Evolutionary conservation across 2,797 vertebrate species (phyloP), one percentile per base, ranked within the genome.

Genomic region (Poecilia velifera): DNA sequence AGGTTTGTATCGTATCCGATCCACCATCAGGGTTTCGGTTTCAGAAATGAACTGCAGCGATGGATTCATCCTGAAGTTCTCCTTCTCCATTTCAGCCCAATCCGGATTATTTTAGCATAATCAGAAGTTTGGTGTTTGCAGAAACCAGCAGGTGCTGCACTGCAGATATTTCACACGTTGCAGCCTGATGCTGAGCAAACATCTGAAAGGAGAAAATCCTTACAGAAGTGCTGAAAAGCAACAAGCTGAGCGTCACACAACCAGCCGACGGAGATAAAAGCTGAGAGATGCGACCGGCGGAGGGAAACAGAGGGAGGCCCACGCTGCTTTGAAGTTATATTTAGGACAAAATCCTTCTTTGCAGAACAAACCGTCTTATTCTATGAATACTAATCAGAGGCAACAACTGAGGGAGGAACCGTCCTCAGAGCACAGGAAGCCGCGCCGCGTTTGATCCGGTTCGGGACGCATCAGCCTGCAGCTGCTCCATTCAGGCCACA

Each of bases 321-420:
- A 5, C 22, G 57, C 85, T 84, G 39, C 84, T 93, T 91, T 92
- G 83, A 92, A 88, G 90, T 88, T 91, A 91, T 89, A 88, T 93
- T 92, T 91, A 93, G 90, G 83, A 79, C 86, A 80, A 92, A 92
- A 92, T 92, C 90, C 89, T 90, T 78, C 84, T 90, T 77, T 89
- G 76, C 87, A 77, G 85, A 91, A 88, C 85, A 86, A 86, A 88
- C 84, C 36, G 41, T 87, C 89, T 86, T 80, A 83, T 74, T 80
- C 81, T 4, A 0, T 68, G 83, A 73, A 89, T 82, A 88, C 87
- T 83, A 85, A 93, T 89, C 80, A 85, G 83, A 73, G 73, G 55
- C 76, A 57, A n/a, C 80, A 53, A 71, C 80, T 9, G 72, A 82
- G 82, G 84, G 84, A 83, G 85, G 84, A 70, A 53, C 20, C 22